phyloP scores from a whole-genome alignment of 2,113 vertebrate genomes.

The Tupaia tana region DNA sequence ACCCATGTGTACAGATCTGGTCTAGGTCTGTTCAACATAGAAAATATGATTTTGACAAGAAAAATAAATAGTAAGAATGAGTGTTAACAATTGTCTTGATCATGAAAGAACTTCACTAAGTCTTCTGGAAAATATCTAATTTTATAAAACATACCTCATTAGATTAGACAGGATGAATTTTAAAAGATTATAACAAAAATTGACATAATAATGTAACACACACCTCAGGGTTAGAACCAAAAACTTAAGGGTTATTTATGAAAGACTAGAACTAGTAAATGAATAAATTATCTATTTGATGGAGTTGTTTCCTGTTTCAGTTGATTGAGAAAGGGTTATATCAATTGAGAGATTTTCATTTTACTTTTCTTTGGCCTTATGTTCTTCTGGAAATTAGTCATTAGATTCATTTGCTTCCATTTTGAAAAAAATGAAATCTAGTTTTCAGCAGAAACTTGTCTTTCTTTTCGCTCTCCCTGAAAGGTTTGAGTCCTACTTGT shows the following conservation, averaged over 20 bases:
- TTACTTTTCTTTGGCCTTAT: not conserved
- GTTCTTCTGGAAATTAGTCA: not conserved
- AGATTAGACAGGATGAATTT: not conserved
- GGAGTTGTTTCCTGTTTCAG: conserved; percentile 1
- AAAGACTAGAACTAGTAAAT: conserved; percentile 1
- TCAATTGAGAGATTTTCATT: not conserved
- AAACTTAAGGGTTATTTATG: not conserved
- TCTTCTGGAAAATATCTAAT: not conserved
- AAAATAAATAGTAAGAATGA: conserved; percentile 10
- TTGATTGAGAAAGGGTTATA: not conserved
- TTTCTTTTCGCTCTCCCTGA: conserved; percentile 23
- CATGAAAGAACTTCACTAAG: not conserved
- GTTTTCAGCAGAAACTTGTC: not conserved
- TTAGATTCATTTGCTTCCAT: not conserved
- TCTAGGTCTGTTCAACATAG: conserved; percentile 24
- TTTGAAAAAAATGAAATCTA: not conserved
- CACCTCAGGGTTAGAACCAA: conserved; percentile 5
- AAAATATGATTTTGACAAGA: conserved; percentile 40
- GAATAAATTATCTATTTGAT: conserved; percentile 10
- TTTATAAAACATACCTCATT: not conserved
- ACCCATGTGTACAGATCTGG: not conserved
- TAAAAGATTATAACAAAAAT: conserved; percentile 29
- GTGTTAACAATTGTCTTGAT: conserved; percentile 26
- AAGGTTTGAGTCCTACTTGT: not conserved
- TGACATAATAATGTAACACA: not conserved